Evolutionary conservation across 2,113 vertebrate genomes (phyloP).

Genomic region (Paracanthobrama guichenoti): DNA sequence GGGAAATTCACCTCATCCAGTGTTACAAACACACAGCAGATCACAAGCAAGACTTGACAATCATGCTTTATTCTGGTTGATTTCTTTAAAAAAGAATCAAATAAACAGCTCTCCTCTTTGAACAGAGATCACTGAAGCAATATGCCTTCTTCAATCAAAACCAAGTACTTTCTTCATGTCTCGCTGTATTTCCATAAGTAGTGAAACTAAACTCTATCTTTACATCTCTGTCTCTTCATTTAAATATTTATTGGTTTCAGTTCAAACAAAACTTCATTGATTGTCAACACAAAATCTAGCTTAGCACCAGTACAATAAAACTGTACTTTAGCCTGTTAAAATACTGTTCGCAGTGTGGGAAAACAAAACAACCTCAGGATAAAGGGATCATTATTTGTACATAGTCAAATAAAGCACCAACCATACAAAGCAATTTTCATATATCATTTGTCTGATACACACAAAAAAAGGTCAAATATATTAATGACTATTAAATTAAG

Average conservation of each 20-base stretch:
- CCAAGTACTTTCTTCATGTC: constrained; percentile 48
- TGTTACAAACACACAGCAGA: constrained; percentile 24
- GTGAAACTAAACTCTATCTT: constrained; percentile 74
- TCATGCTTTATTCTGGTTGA: constrained; percentile 82
- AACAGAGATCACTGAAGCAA: constrained; percentile 60
- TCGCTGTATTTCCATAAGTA: constrained; percentile 59
- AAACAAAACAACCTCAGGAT: constrained; percentile 67
- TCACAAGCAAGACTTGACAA: constrained; percentile 70
- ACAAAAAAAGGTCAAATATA: constrained; percentile 79
- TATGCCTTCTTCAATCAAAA: constrained; percentile 51
- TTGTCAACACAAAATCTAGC: constrained; percentile 87
- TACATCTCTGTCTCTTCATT: constrained; percentile 74
- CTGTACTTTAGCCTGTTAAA: constrained; percentile 87
- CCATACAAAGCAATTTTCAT: constrained; percentile 76
- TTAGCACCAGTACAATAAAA: constrained; percentile 99
- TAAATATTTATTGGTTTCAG: constrained; percentile 83
- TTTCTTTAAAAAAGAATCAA: constrained; percentile 74
- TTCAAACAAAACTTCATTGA: constrained; percentile 82
- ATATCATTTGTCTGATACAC: constrained; percentile 75
- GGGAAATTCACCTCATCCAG: not conserved
- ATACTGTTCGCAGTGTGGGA: constrained; percentile 76
- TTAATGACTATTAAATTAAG: constrained; percentile 85
- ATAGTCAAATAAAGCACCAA: constrained; percentile 80
- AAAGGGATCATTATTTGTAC: constrained; percentile 76
- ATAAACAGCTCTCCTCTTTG: constrained; percentile 66